Percentiles rank a stretch among this genome's conserved stretches.
Conservation (phyloP, 2,888 invertebrate genomes). For the Drosophila neoperkinsi region DNA sequence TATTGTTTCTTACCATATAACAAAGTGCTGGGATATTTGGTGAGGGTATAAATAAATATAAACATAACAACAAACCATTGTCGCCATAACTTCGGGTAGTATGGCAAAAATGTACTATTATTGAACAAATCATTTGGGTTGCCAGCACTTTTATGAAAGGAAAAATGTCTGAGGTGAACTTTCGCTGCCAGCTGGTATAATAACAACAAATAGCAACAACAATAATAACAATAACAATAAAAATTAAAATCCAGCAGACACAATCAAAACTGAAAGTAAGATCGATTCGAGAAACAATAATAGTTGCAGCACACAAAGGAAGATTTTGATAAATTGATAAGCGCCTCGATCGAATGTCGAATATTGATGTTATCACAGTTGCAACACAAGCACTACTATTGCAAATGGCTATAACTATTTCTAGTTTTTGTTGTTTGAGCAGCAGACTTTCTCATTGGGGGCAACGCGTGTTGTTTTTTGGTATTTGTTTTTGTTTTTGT, state of each 20-base stretch:
- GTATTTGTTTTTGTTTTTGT: constrained; percentile 17
- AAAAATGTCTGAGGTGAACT: constrained; percentile 61
- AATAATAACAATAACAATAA: constrained; percentile 44
- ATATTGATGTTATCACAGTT: constrained; percentile 59
- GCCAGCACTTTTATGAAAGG: constrained; percentile 65
- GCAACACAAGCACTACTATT: constrained; percentile 23
- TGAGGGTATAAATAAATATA: constrained; percentile 10
- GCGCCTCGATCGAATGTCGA: constrained; percentile 27
- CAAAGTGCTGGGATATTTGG: neutral
- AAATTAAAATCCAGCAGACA: constrained; percentile 25
- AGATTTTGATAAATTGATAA: constrained; percentile 51
- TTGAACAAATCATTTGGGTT: constrained; percentile 72
- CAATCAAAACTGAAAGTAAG: constrained; percentile 63
- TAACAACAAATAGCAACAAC: constrained; percentile 33
- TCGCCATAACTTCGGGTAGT: constrained; percentile 27
- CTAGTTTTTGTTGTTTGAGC: constrained; percentile 26
- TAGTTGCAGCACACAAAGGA: constrained; percentile 20
- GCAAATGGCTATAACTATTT: constrained; percentile 8
- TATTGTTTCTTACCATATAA: neutral
- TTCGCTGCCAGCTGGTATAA: constrained; percentile 61
- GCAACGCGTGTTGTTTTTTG: constrained; percentile 20
- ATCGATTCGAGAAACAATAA: constrained; percentile 49
- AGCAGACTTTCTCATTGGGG: constrained; percentile 57
- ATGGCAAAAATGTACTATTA: constrained; percentile 70
- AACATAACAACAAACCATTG: constrained; percentile 23